phyloP scores from a whole-genome alignment of 2,113 vertebrate genomes.

The Gallinago jamesoni region DNA sequence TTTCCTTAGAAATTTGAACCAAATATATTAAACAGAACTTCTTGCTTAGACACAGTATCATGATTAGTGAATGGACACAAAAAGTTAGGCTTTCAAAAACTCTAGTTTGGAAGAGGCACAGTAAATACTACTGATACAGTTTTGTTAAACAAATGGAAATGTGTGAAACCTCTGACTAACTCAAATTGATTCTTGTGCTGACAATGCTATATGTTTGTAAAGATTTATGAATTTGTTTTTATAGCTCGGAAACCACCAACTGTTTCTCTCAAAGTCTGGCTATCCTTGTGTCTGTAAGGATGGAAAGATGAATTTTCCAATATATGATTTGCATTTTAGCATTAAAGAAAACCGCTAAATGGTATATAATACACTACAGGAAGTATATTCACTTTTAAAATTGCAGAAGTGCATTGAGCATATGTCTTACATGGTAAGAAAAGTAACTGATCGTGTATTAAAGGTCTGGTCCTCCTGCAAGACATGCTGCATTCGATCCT shows the following conservation, averaged over 20 bases:
- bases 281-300: neutral
- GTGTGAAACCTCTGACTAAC: neutral
- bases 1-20: neutral
- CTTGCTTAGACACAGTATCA: neutral
- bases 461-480: neutral
- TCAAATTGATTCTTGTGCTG: neutral
- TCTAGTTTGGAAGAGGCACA: neutral
- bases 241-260: neutral
- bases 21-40: neutral
- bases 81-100: neutral
- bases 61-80: neutral
- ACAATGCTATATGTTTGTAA: neutral
- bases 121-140: neutral
- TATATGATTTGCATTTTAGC: neutral
- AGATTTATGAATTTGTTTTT: neutral
- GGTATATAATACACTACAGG: neutral
- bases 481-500: neutral
- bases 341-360: neutral
- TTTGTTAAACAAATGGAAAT: neutral
- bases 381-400: neutral
- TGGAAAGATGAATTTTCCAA: neutral
- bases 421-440: neutral
- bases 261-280: neutral
- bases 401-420: neutral
- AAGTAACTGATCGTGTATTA: neutral